Evolutionary conservation across 2,888 invertebrate genomes (phyloP).

Genomic region (Ophioninae sp.): DNA sequence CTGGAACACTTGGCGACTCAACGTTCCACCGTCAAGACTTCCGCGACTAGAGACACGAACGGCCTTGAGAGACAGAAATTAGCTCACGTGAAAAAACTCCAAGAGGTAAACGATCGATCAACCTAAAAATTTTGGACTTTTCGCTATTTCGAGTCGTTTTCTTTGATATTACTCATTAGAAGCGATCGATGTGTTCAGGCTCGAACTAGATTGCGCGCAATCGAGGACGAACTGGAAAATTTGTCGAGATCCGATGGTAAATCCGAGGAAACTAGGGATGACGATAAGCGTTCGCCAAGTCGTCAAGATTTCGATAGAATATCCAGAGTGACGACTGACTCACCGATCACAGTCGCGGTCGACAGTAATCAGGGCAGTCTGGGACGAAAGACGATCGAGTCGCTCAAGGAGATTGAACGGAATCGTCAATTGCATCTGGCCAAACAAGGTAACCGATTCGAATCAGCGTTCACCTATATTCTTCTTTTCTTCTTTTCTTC

Average conservation of each 20-base stretch:
- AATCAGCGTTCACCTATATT: no score
- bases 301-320: constrained; percentile 94
- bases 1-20: constrained; percentile 86
- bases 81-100: constrained; percentile 84
- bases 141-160: not conserved
- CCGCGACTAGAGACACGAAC: constrained; percentile 87
- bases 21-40: constrained; percentile 85
- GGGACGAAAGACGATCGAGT: constrained; percentile 91
- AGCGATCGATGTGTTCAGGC: constrained; percentile 77
- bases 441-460: constrained; percentile 88
- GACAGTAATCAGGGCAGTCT: constrained; percentile 84
- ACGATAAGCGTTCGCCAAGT: constrained; percentile 84
- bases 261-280: constrained; percentile 70
- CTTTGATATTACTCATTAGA: not conserved
- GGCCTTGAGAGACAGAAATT: constrained; percentile 86
- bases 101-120: constrained; percentile 82
- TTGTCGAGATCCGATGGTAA: constrained; percentile 70
- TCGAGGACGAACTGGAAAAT: constrained; percentile 86
- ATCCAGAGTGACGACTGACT: constrained; percentile 92
- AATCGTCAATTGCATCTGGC: constrained; percentile 93
- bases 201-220: constrained; percentile 85
- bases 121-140: not conserved
- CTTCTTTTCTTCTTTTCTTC: no score
- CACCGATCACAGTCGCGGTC: constrained; percentile 84
- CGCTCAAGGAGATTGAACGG: constrained; percentile 93